Base-by-base conservation (phyloP, 2,113 vertebrate species). In the Empidonax alnorum region DNA sequence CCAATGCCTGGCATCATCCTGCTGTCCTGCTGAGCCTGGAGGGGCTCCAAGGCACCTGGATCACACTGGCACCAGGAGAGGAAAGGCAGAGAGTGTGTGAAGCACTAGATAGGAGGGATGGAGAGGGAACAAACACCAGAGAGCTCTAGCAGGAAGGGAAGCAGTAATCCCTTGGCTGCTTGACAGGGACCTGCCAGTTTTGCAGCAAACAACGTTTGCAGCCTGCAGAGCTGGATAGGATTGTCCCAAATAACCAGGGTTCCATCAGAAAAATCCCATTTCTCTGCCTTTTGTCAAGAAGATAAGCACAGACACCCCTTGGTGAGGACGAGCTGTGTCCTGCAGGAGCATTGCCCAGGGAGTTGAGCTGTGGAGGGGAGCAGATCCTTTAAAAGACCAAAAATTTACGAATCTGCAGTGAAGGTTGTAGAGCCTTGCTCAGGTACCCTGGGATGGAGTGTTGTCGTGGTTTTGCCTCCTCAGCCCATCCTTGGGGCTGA, bases 161-260 rank as follows among this genome's bases (percentile, higher is more conserved):
- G 66, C 78, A 46, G 62, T 68, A 90, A 93, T 95, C 84, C 74
- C 44, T 79, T 93, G 92, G 96, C 84, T 95, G 61, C 24, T 37
- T 82, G 84, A 89, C 93, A 97, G n/a, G 21, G 56, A 87, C 31
- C 62, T 93, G 92, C 62, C 82, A 79, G 8, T 82, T 78, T 18
- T 83, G 56, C 92, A 73, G 62, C 52, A 44, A 44, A 65, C 6
- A 14, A 21, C 2, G 3, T 28, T 56, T 82, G 19, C 74, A 87
- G 87, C 44, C 78, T 93, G 74, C 90, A 76, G 66, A 52, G 44
- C 0, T 21, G 87, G 61, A 33, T 35, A 59, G 65, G 33, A 87
- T 50, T 61, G 78, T 79, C 53, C 66, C 77, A 65, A 2, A 75
- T 21, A 59, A 37, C 17, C 24, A 37, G 21, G 11, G 25, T 68